A percentile compares a stretch with the other conserved stretches of the same genome.
phyloP scores from a whole-genome alignment of 2,797 vertebrate genomes.

The Semaprochilodus insignis region DNA sequence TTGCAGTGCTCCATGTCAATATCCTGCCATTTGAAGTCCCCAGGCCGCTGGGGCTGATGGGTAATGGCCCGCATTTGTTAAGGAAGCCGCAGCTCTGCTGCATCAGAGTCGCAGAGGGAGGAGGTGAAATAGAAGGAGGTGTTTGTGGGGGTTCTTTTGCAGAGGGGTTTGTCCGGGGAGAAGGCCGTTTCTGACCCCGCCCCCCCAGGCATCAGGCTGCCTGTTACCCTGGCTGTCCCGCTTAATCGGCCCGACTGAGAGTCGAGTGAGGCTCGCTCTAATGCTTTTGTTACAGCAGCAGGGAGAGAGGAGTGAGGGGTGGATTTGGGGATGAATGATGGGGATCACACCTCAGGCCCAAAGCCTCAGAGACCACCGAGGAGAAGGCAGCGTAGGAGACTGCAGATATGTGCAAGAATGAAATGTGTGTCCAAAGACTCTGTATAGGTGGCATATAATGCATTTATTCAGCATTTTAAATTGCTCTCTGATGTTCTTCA shows the following conservation, averaged over 20 bases:
- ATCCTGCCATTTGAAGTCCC: constrained; percentile 99
- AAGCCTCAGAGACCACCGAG: constrained; percentile 15
- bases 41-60: constrained; percentile 99
- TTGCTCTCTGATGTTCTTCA: no score
- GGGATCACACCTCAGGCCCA: constrained; percentile 5
- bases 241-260: background rate
- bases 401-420: background rate
- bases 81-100: constrained; percentile 84
- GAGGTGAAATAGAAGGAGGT: constrained; percentile 7
- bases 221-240: constrained; percentile 25
- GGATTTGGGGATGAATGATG: constrained; percentile 25
- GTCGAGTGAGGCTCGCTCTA: background rate
- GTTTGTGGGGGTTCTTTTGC: background rate
- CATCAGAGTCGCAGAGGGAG: constrained; percentile 88
- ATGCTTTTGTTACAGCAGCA: background rate
- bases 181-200: constrained; percentile 60
- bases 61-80: constrained; percentile 99
- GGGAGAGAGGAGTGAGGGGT: constrained; percentile 21
- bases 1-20: constrained; percentile 97
- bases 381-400: constrained; percentile 12
- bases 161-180: constrained; percentile 76
- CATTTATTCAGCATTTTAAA: no score
- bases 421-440: background rate
- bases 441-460: background rate
- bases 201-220: constrained; percentile 12